Percentiles rank a stretch among this genome's conserved stretches.
Conservation (phyloP, 2,797 vertebrate species). For the Myotis vivesi region DNA sequence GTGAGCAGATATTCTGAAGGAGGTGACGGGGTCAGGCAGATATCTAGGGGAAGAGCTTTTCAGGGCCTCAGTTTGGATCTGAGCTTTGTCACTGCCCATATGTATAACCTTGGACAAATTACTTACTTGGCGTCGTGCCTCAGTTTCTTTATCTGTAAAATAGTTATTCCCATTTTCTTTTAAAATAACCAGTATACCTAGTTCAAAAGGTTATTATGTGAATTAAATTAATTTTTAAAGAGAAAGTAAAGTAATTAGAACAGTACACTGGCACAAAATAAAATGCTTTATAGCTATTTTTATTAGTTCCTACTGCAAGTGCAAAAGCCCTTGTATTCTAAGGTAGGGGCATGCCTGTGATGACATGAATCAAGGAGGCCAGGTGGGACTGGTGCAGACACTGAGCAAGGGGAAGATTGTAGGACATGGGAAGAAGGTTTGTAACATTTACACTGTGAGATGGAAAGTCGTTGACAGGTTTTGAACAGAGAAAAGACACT, state of each 20-base stretch:
- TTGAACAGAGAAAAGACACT: neutral
- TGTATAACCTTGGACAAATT: neutral
- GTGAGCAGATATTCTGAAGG: neutral
- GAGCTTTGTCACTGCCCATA: neutral
- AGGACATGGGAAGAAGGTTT: neutral
- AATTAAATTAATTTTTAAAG: slow-evolving; percentile 24
- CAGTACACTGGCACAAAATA: neutral
- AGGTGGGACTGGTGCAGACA: neutral
- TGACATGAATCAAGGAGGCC: neutral
- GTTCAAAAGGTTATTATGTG: slow-evolving; percentile 21
- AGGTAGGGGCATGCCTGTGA: neutral
- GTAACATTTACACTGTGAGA: neutral
- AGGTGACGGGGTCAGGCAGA: neutral
- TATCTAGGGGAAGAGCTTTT: neutral
- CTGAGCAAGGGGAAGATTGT: neutral
- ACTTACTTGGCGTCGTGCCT: neutral
- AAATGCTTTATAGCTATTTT: neutral
- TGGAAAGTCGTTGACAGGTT: neutral
- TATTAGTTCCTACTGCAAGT: neutral
- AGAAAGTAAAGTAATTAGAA: neutral
- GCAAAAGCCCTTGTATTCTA: neutral
- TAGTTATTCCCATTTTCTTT: neutral
- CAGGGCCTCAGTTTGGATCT: neutral
- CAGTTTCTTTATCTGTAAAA: slow-evolving; percentile 42
- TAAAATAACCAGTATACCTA: slow-evolving; percentile 9